Base-by-base conservation (phyloP, 2,797 vertebrate genomes). In the Propithecus perrieri region DNA sequence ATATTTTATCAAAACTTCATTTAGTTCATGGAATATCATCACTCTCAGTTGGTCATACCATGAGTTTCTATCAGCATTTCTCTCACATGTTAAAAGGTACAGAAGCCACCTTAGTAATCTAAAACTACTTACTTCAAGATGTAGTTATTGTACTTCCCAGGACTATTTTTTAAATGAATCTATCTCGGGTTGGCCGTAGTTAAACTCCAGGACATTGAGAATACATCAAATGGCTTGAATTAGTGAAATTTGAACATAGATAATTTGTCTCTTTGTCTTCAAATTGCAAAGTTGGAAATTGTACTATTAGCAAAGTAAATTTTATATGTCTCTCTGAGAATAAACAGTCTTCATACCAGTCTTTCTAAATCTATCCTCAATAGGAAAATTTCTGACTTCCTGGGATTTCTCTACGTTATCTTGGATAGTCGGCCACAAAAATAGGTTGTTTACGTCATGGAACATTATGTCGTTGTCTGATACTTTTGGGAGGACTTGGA, bases 251-350 rank as follows among this genome's bases (percentile, higher is more conserved):
- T 81, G 65, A 72, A 92, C 43, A 41, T 28, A 65, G 46, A 15
- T 83, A 26, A 79, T 95, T 81, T 95, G n/a, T 91, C 80, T 80
- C 86, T 88, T 76, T 95, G 55, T 85, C 53, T 91, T 88, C 41
- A 79, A 84, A 79, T 65, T 93, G 28, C 13, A 41, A 35, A 74
- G 43, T 59, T 83, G 53, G 57, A 89, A 97, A 85, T 88, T 80
- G 18, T 41, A 5, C 55, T 65, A 53, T 92, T 92, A 89, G 59
- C 67, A 78, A 88, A 94, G 12, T 78, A 84, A 91, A 86, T 91
- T 90, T 69, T 87, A 69, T 74, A 17, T 90, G 17, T 38, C 48
- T 55, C 50, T 84, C 35, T 75, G 43, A 69, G 61, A 80, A 75
- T 92, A 89, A 95, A 83, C 18, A 43, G 0, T 92, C 14, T 59